Evolutionary conservation across 2,888 invertebrate species (phyloP), one percentile per base, ranked within the genome.

Genomic region (Aspidapion aeneum): DNA sequence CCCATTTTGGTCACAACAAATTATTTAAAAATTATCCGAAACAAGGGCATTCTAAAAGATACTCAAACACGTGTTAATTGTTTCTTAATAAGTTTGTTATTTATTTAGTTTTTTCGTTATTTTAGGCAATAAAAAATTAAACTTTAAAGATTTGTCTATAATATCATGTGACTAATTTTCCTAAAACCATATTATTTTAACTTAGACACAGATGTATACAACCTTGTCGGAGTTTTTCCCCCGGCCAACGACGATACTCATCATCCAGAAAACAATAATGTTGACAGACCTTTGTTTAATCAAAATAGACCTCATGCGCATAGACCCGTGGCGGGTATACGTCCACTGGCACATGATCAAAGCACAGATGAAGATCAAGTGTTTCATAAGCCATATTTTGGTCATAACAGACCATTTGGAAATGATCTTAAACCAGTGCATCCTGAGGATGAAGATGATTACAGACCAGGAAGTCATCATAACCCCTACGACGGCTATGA

Each of bases 141-240:
- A n/a, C n/a, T n/a, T n/a, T n/a, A n/a, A n/a, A n/a, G n/a, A n/a
- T n/a, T n/a, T n/a, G n/a, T n/a, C n/a, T n/a, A n/a, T n/a, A n/a
- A n/a, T n/a, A n/a, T n/a, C n/a, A n/a, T n/a, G n/a, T n/a, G n/a
- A n/a, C n/a, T n/a, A n/a, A n/a, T 9, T 9, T n/a, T 52, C 5
- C 3, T n/a, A 52, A 5, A 52, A 5, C 52, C 17, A 18, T 17
- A 52, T 19, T 19, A 17, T 19, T 5, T 52, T n/a, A 7, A 19
- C 21, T 48, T 63, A 68, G 68, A 68, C 60, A 60, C 66, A n/a
- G 80, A 80, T 75, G 77, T 78, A 66, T 76, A 78, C 72, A 79
- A 80, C 73, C 75, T 79, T 74, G 78, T 79, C 72, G 77, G 78
- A 64, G 77, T 79, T 74, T 80, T 78, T 70, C 77, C 79, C 55